Evolutionary conservation across 53 echinoderm and acorn worm genomes (phyloP).

Genomic region (Astropecten irregularis): DNA sequence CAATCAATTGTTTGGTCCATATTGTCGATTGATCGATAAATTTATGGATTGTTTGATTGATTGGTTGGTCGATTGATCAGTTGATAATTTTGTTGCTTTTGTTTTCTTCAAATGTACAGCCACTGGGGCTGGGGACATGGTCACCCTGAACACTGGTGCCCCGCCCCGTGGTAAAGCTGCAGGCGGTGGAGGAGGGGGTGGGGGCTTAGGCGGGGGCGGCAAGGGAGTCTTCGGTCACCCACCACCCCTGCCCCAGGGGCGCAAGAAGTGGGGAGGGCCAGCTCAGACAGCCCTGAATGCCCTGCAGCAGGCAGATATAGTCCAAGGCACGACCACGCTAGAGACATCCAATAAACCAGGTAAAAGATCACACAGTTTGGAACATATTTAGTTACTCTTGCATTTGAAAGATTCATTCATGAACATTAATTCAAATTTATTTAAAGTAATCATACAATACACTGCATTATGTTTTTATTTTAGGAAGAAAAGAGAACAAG

Average conservation of each 20-base stretch:
- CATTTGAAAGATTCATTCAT: neutral
- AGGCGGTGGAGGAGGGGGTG: constrained; percentile 26
- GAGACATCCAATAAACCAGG: constrained; percentile 28
- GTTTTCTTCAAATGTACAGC: too few species aligned
- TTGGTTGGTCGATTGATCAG: neutral
- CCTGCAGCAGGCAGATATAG: constrained; percentile 79
- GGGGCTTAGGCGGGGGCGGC: constrained; percentile 29
- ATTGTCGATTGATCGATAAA: too few species aligned
- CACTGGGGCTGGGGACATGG: constrained; percentile 54
- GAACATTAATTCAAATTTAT: too few species aligned
- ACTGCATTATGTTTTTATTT: too few species aligned
- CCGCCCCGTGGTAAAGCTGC: constrained; percentile 6
- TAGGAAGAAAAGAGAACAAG: too few species aligned
- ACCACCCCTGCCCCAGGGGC: constrained; percentile 11
- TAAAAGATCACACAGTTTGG: neutral
- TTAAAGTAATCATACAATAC: neutral
- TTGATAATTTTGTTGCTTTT: neutral
- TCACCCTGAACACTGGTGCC: constrained; percentile 13
- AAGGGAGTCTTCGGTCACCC: constrained; percentile 42
- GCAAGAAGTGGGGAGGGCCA: constrained; percentile 82
- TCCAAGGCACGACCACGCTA: constrained; percentile 76
- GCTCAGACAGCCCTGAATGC: constrained; percentile 81
- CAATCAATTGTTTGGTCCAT: too few species aligned
- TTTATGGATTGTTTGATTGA: neutral
- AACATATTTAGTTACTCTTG: too few species aligned